Conservation (phyloP, 2,888 invertebrate genomes). For the Acanthosepion esculentum region DNA sequence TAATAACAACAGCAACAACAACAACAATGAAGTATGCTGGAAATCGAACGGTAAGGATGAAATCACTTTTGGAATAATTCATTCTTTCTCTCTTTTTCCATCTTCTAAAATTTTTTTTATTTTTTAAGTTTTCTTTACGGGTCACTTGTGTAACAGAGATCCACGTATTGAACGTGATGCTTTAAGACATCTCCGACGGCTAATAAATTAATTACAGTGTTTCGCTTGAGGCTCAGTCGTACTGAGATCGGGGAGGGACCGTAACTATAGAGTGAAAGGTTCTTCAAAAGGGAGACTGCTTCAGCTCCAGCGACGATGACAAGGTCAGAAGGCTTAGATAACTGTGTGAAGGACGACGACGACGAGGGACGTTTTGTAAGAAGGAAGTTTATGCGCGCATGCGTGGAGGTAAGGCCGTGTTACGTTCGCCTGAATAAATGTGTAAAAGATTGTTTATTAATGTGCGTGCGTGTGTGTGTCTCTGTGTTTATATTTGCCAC, state of each 20-base stretch:
- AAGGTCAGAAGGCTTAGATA: not conserved
- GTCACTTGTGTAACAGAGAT: not conserved
- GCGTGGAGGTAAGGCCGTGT: conserved; percentile 3
- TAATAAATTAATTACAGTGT: conserved; percentile 23
- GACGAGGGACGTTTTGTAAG: not conserved
- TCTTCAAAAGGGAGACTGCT: not conserved
- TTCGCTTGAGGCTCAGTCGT: not conserved
- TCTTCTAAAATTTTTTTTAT: not conserved
- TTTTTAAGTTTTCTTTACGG: not conserved
- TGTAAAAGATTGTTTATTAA: not conserved
- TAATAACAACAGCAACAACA: too few relatives aligned
- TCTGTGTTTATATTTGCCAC: not conserved
- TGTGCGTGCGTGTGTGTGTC: not conserved
- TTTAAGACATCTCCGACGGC: conserved; percentile 22
- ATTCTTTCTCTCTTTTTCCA: not conserved
- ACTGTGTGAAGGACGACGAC: not conserved
- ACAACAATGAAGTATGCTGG: not conserved
- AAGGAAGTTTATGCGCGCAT: not conserved
- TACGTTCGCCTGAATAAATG: not conserved
- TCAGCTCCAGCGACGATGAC: not conserved
- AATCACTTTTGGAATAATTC: not conserved
- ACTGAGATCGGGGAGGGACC: not conserved
- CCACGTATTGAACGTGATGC: not conserved
- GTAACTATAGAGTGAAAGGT: not conserved
- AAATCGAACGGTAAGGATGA: not conserved